Conservation (phyloP, 1,140 invertebrate species). For the Hyposmocoma kahamanoa region DNA sequence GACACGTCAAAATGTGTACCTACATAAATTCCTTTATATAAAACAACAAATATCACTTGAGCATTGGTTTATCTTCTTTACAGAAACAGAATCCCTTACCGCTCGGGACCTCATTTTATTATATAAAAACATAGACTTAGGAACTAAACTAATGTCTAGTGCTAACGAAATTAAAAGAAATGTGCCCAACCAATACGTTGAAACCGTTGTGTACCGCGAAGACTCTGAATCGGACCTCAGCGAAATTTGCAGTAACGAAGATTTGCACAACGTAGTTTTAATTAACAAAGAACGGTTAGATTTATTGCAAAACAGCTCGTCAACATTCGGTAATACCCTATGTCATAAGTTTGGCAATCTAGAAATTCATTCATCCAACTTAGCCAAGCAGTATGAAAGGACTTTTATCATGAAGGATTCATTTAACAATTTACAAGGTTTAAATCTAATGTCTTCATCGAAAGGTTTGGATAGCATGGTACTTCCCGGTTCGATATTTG, state of each 20-base stretch:
- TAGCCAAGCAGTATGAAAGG: slow-evolving; percentile 25
- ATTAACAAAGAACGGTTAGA: slow-evolving; percentile 51
- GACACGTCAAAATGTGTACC: too few species aligned
- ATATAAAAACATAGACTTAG: slow-evolving; percentile 55
- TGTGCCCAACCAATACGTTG: slow-evolving; percentile 49
- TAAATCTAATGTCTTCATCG: slow-evolving; percentile 24
- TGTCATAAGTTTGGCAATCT: slow-evolving; percentile 52
- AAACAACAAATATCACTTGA: too few species aligned
- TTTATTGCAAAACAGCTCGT: slow-evolving; percentile 25
- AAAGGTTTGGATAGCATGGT: slow-evolving; percentile 22
- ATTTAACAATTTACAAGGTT: slow-evolving; percentile 38
- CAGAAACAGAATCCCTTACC: slow-evolving; percentile 30
- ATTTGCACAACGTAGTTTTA: slow-evolving; percentile 34
- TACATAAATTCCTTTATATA: too few species aligned
- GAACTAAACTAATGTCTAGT: slow-evolving; percentile 27
- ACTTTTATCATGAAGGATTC: slow-evolving; percentile 39
- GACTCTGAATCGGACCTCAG: slow-evolving; percentile 51
- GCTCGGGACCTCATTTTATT: slow-evolving; percentile 46
- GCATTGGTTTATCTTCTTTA: slow-evolving; percentile 5
- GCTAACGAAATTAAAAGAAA: slow-evolving; percentile 17
- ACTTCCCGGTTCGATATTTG: slow-evolving; percentile 42
- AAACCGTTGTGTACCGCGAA: slow-evolving; percentile 50
- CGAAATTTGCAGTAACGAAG: slow-evolving; percentile 45
- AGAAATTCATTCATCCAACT: slow-evolving; percentile 33
- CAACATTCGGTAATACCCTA: slow-evolving; percentile 34